A percentile compares a stretch with the other conserved stretches of the same genome.
These are phyloP conservation scores for Pocillopora meandrina DNA, from an alignment of 92 coral and sea anemone genomes.

Conservation along the genomic window DNA sequence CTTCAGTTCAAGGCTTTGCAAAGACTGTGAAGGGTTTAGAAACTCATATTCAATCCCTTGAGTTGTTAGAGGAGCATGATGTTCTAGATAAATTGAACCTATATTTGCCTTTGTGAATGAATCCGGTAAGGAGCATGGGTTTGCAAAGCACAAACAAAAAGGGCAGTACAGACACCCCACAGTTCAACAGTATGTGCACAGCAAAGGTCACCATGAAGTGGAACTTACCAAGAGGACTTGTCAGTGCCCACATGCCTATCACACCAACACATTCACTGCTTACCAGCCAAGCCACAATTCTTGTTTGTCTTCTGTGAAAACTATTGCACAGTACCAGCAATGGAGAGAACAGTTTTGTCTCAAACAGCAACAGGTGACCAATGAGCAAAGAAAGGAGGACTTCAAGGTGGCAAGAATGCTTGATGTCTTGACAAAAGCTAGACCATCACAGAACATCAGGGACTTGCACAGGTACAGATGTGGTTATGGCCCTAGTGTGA, in stretches of 20 bases:
- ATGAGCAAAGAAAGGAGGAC: constrained; percentile 37
- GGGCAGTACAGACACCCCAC: constrained; percentile 82
- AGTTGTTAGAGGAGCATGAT: constrained; percentile 6
- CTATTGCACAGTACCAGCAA: constrained; percentile 33
- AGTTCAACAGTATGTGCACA: constrained; percentile 50
- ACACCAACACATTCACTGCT: constrained; percentile 62
- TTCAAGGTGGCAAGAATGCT: constrained; percentile 57
- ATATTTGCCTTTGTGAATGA: constrained; percentile 74
- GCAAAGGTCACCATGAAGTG: constrained; percentile 63
- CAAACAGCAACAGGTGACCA: not conserved
- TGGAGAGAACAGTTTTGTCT: constrained; percentile 39
- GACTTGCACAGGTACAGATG: constrained; percentile 68
- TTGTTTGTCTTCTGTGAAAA: constrained; percentile 36
- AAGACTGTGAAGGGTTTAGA: constrained; percentile 33
- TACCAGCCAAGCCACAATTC: constrained; percentile 70
- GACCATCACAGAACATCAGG: constrained; percentile 63
- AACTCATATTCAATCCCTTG: constrained; percentile 33
- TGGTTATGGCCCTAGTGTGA: constrained; percentile 68
- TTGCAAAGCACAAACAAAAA: constrained; percentile 74
- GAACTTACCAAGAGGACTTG: constrained; percentile 71
- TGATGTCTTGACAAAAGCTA: constrained; percentile 54
- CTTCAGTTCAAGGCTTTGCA: constrained; percentile 43
- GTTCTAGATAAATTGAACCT: constrained; percentile 35
- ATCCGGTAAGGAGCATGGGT: constrained; percentile 79
- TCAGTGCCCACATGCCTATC: constrained; percentile 71